Percentiles rank a stretch among this genome's conserved stretches.
Conservation (phyloP, 1,140 invertebrate species). For the Aphis craccivora region DNA sequence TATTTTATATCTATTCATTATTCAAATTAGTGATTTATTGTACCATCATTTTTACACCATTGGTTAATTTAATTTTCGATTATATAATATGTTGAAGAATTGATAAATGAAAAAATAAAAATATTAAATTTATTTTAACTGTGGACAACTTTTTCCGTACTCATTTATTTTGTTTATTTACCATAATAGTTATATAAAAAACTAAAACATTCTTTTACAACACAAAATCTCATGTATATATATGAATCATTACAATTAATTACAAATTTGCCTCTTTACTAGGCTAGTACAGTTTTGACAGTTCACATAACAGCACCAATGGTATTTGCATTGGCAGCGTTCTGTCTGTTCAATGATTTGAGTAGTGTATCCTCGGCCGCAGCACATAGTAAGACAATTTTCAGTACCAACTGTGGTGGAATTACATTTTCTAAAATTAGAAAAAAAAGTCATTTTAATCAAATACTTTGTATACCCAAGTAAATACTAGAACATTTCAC, state of each 20-base stretch:
- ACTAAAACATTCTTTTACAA: neutral
- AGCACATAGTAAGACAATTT: constrained; percentile 86
- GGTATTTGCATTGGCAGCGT: constrained; percentile 87
- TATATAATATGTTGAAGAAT: constrained; percentile 25
- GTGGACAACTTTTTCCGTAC: neutral
- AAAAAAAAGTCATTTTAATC: neutral
- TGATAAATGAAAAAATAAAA: neutral
- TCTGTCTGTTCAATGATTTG: constrained; percentile 74
- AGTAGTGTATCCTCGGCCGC: constrained; percentile 82
- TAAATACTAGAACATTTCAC: constrained; percentile 42
- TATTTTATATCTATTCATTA: constrained; percentile 6
- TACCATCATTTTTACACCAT: neutral
- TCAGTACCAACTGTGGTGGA: constrained; percentile 74
- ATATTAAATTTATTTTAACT: constrained; percentile 12
- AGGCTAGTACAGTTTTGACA: constrained; percentile 78
- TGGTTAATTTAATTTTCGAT: constrained; percentile 21
- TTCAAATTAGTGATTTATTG: neutral
- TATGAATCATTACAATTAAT: constrained; percentile 12
- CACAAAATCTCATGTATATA: neutral
- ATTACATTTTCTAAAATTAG: constrained; percentile 71
- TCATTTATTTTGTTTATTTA: neutral
- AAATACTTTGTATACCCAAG: neutral
- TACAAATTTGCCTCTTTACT: constrained; percentile 54
- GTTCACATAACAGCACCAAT: constrained; percentile 90
- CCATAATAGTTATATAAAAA: neutral